Evolutionary conservation across 37 sponge, comb jelly and placozoan species (phyloP).

Genomic region (Diacarnus erythraeanus): DNA sequence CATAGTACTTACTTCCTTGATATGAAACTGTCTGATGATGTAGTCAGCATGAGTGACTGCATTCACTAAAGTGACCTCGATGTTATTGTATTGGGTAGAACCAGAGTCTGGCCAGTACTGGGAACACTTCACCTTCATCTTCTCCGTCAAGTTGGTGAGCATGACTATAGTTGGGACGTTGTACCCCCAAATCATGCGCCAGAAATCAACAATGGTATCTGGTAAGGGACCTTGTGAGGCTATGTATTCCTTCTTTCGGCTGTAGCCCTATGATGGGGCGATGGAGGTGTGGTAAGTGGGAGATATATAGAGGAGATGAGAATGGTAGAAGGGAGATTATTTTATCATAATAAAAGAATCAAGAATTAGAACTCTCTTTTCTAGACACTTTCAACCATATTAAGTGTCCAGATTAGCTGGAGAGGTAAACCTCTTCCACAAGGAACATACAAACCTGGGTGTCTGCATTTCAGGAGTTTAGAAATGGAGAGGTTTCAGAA

Average conservation of each 20-base stretch:
- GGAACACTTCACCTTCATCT: slow-evolving; percentile 69
- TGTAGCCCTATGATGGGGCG: slow-evolving; percentile 58
- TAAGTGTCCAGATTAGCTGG: no score
- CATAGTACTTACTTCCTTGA: slow-evolving; percentile 33
- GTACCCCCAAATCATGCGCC: slow-evolving; percentile 86
- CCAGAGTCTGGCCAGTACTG: slow-evolving; percentile 77
- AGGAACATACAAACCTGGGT: no score
- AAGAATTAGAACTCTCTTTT: no score
- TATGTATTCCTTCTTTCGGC: slow-evolving; percentile 78
- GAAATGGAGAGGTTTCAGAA: no score
- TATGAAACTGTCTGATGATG: slow-evolving; percentile 38
- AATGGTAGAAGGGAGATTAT: slow-evolving; percentile 9
- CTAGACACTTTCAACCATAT: no score
- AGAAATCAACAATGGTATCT: slow-evolving; percentile 84
- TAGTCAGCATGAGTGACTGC: slow-evolving; percentile 44
- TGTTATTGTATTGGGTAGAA: slow-evolving; percentile 31
- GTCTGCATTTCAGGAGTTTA: background rate
- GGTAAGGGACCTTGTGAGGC: slow-evolving; percentile 88
- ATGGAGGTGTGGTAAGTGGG: background rate
- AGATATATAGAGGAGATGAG: no score
- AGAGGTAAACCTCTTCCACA: no score
- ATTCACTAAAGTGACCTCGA: slow-evolving; percentile 45
- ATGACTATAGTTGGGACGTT: slow-evolving; percentile 66
- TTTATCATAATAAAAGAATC: no score
- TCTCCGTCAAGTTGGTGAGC: slow-evolving; percentile 76